Base-by-base conservation (phyloP, 2,113 vertebrate genomes). In the Lontra canadensis region DNA sequence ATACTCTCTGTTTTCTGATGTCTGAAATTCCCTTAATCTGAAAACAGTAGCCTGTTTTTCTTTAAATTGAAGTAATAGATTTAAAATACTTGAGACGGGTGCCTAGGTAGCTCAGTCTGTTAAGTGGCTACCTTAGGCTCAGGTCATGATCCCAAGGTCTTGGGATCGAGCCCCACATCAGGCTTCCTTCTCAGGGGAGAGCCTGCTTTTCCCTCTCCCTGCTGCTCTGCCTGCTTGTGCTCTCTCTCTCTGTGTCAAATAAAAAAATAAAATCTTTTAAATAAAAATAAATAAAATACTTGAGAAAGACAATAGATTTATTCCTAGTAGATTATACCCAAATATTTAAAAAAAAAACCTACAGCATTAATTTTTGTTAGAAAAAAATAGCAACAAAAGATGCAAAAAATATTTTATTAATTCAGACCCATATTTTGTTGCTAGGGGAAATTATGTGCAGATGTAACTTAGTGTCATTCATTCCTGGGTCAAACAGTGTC, bases 381-480 rank as follows among this genome's bases (percentile, higher is more conserved):
- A 92, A 61, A 82, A 86, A 55, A 36, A 13, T 81, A 86, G 65
- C 31, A 69, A 61, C 82, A 83, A 44, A 95, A 86, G 65, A 74
- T 81, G n/a, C 21, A 21, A 74, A 95, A 90, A 81, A 52, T 23
- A 76, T 93, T 93, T 93, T 81, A 36, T 76, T 93, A 93, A 94
- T 74, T 78, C 26, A 81, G 31, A 71, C 55, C 15, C 42, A 73
- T 88, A 81, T 94, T 73, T 81, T 85, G 34, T 73, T 80, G 59
- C 74, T 93, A 83, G 31, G 18, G 52, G n/a, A 94, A 85, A 76
- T 59, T 71, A 26, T 79, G 14, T 74, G 18, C 20, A 79, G 59
- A 79, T 61, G 1, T 74, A 44, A 86, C 20, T 65, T 20, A 65
- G 25, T 88, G 34, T 87, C 34, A 67, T 39, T 85, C 15, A 39